Evolutionary conservation across 1,140 invertebrate species (phyloP).

Genomic region (Gyrodactylus bullatarudis): DNA sequence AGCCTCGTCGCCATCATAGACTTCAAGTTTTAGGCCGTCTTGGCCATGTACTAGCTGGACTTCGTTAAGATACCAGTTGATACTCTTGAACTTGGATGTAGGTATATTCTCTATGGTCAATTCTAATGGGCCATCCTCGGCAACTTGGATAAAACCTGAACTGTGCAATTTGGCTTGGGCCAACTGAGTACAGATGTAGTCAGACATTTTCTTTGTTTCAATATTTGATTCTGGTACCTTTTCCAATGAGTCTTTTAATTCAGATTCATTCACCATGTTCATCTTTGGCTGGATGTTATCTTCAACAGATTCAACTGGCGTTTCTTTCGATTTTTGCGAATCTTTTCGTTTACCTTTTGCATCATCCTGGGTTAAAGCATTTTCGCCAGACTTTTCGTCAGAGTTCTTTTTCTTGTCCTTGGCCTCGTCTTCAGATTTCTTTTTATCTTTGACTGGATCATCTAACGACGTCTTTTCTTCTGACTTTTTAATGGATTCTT

Average conservation of each 20-base stretch:
- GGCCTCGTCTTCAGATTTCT: not conserved
- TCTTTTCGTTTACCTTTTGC: not conserved
- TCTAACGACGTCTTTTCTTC: not conserved
- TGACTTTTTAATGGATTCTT: not conserved
- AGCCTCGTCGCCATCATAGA: not conserved
- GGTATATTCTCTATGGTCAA: not conserved
- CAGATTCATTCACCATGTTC: not conserved
- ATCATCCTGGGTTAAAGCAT: not conserved
- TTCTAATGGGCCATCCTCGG: not conserved
- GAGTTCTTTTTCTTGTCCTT: not conserved
- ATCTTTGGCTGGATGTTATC: not conserved
- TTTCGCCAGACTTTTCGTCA: not conserved
- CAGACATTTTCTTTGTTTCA: not conserved
- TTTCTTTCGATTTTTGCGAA: not conserved
- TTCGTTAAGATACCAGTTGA: not conserved
- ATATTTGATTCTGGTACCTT: not conserved
- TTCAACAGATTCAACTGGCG: not conserved
- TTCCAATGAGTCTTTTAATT: not conserved
- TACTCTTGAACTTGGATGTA: not conserved
- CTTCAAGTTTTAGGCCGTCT: not conserved
- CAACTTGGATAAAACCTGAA: not conserved
- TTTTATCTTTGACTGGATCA: not conserved
- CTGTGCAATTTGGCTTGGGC: not conserved
- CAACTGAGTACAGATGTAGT: not conserved
- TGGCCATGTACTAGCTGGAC: not conserved